A percentile compares a stretch with the other conserved stretches of the same genome.
phyloP scores from a whole-genome alignment of 2,113 vertebrate genomes.

The Dasyurus viverrinus region DNA sequence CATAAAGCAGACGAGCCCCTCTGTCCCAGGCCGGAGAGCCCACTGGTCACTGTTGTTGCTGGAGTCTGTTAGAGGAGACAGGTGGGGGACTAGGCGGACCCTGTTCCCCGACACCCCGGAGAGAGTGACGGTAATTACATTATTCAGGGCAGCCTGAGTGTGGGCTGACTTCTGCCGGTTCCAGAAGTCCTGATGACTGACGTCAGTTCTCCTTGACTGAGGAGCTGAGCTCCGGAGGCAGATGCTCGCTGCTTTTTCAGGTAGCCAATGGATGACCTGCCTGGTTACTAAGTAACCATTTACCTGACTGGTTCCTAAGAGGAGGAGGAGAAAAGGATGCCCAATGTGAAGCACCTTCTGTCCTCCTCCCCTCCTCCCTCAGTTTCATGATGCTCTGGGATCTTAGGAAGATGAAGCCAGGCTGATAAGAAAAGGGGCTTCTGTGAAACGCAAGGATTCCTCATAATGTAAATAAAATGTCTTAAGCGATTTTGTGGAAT shows the following conservation, averaged over 20 bases:
- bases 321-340: constrained; percentile 20
- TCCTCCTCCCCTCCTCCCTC: not conserved
- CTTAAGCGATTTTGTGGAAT: constrained; percentile 56
- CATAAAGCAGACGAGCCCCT: not conserved
- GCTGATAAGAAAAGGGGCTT: constrained; percentile 58
- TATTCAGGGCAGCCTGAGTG: not conserved
- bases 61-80: not conserved
- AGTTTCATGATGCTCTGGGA: constrained; percentile 72
- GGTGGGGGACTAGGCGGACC: not conserved
- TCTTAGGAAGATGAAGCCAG: constrained; percentile 64
- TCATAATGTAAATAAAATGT: constrained; percentile 73
- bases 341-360: not conserved
- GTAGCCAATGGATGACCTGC: constrained; percentile 69
- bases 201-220: not conserved
- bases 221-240: constrained; percentile 35
- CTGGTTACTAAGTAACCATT: constrained; percentile 79
- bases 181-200: constrained; percentile 10
- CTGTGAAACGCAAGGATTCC: constrained; percentile 54
- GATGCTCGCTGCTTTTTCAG: constrained; percentile 60
- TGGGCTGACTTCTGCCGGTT: constrained; percentile 20
- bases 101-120: constrained; percentile 17
- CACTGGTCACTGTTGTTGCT: not conserved
- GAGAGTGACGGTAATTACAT: constrained; percentile 2
- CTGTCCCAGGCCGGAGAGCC: not conserved
- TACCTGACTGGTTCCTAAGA: constrained; percentile 70